phyloP scores from a whole-genome alignment of 2,113 vertebrate genomes.

The Xiphophorus hellerii region DNA sequence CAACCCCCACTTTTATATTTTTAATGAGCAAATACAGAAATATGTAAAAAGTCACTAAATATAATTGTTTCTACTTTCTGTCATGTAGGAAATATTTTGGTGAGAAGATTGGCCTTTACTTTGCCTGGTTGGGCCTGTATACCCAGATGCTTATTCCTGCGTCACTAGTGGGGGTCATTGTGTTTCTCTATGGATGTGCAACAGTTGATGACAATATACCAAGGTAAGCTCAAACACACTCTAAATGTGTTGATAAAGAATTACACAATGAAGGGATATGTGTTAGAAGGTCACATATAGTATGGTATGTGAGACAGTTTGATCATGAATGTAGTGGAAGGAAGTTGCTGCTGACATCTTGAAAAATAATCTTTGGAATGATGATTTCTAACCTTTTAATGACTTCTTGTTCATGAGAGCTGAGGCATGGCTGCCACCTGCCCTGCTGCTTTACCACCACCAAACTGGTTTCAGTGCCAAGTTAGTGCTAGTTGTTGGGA shows the following conservation, averaged over 20 bases:
- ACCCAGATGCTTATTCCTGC: constrained; percentile 98
- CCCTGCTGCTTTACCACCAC: neutral
- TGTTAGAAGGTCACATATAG: too few relatives aligned
- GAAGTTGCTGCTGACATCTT: neutral
- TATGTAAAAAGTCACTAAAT: neutral
- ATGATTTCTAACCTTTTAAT: neutral
- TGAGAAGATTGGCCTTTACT: constrained; percentile 98
- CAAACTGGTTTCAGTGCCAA: too few relatives aligned
- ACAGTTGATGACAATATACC: constrained; percentile 95
- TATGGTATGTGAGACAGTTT: too few relatives aligned
- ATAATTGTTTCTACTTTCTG: neutral
- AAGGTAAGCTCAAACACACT: constrained; percentile 79
- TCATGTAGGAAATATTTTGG: constrained; percentile 94
- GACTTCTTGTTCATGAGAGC: neutral
- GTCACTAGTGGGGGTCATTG: constrained; percentile 92
- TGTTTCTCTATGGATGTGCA: constrained; percentile 96
- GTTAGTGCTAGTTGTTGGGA: neutral
- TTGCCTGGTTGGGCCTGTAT: constrained; percentile 97
- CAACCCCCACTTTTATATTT: too few relatives aligned
- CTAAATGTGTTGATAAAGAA: neutral
- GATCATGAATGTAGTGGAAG: neutral
- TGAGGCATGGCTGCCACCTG: neutral
- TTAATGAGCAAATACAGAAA: too few relatives aligned
- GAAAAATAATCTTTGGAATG: too few relatives aligned
- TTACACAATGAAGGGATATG: neutral